Evolutionary conservation across 1,140 invertebrate genomes (phyloP).

Genomic region (Trichogramma pretiosum): DNA sequence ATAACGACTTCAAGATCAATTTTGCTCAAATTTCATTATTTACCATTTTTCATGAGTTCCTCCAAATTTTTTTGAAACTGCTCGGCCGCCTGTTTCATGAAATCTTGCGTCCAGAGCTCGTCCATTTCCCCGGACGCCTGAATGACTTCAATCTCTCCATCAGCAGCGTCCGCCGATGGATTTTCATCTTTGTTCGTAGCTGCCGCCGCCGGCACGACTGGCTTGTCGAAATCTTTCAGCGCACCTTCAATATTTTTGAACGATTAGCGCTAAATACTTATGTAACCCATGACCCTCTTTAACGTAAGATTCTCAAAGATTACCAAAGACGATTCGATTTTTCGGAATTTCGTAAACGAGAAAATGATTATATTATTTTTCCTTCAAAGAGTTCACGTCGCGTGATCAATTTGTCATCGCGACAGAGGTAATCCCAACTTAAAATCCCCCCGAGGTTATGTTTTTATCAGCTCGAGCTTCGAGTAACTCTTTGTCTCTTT

Average conservation of each 20-base stretch:
- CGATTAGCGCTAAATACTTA: constrained; percentile 5
- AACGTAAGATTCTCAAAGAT: neutral
- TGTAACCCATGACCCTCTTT: constrained; percentile 2
- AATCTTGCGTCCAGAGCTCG: constrained; percentile 35
- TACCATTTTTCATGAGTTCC: constrained; percentile 25
- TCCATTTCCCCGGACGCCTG: constrained; percentile 15
- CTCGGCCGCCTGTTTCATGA: constrained; percentile 33
- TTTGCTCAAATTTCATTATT: neutral
- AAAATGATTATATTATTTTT: too few species aligned
- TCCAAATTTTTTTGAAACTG: constrained; percentile 35
- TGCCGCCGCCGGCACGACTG: constrained; percentile 17
- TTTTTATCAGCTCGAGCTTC: too few species aligned
- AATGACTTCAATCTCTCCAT: too few species aligned
- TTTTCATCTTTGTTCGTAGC: constrained; percentile 12
- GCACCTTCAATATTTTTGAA: constrained; percentile 35
- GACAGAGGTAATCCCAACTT: too few species aligned
- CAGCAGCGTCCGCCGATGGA: too few species aligned
- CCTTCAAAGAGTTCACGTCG: too few species aligned
- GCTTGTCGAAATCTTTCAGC: constrained; percentile 45
- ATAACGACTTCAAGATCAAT: neutral
- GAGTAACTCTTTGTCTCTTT: too few species aligned
- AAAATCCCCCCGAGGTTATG: too few species aligned
- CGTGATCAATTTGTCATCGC: too few species aligned
- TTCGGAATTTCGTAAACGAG: too few species aligned
- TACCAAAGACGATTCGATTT: too few species aligned